Evolutionary conservation across 1,140 invertebrate genomes (phyloP).

Genomic region (Armadillidium nasatum): DNA sequence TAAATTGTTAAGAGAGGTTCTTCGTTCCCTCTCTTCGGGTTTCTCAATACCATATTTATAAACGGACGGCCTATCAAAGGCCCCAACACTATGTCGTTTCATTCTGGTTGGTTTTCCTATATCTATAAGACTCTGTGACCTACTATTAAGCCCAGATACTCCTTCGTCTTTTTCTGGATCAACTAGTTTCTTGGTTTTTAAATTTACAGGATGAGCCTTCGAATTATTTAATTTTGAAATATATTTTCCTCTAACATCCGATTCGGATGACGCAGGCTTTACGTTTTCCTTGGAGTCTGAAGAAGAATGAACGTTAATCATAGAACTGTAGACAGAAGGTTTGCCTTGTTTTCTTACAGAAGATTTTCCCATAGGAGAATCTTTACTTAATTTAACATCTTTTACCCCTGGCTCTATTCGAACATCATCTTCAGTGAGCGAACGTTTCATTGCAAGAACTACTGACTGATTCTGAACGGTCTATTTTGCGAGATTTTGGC

Average conservation of each 20-base stretch:
- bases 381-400: slow-evolving; percentile 7
- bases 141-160: slow-evolving; percentile 46
- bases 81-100: slow-evolving; percentile 46
- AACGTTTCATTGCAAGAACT: slow-evolving; percentile 32
- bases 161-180: neutral
- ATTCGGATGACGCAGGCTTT: slow-evolving; percentile 37
- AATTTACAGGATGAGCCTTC: neutral
- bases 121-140: slow-evolving; percentile 54
- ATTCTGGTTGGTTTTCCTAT: slow-evolving; percentile 48
- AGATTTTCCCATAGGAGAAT: neutral
- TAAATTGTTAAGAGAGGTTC: slow-evolving; percentile 51
- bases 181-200: slow-evolving; percentile 20
- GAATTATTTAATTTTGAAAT: slow-evolving; percentile 22
- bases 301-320: slow-evolving; percentile 42
- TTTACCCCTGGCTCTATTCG: slow-evolving; percentile 5
- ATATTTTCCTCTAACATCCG: slow-evolving; percentile 34
- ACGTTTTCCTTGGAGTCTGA: slow-evolving; percentile 32
- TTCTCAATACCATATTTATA: slow-evolving; percentile 43
- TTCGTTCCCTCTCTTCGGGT: slow-evolving; percentile 40
- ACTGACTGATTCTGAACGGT: slow-evolving; percentile 57
- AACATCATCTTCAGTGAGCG: slow-evolving; percentile 38
- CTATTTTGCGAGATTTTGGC: slow-evolving; percentile 49
- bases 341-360: slow-evolving; percentile 10
- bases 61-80: slow-evolving; percentile 50
- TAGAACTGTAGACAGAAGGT: slow-evolving; percentile 38